Base-by-base conservation (phyloP, 2,888 invertebrate species). In the Autographa gamma region DNA sequence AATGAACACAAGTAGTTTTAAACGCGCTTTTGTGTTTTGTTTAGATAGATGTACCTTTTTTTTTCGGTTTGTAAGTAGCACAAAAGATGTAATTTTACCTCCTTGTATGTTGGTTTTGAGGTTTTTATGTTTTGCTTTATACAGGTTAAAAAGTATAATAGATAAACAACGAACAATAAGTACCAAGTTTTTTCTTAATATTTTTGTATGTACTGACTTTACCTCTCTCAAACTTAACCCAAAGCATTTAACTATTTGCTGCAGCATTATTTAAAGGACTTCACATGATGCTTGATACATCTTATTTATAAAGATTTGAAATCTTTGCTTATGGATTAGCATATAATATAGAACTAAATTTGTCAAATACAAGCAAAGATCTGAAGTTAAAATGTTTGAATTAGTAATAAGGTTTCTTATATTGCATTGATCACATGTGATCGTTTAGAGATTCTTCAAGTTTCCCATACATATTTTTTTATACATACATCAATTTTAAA, bases 1-100 rank as follows among this genome's bases (percentile, higher is more conserved):
- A 77, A 41, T 80, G 84, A 80, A 85, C 79, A 86, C 87, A 88
- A 88, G 88, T 87, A 89, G 77, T 83, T 85, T 83, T 78, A 76
- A 82, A 83, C 73, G 72, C 74, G 79, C 81, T 84, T 84, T 88
- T 90, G 86, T 89, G 75, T 84, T 65, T 74, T 80, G 68, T 83
- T 82, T 79, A 78, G 83, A 83, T 86, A 71, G 71, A 64, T 72
- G 78, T 79, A 77, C 77, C 69, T 58, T 32, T 72, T 81, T 75
- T 74, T 80, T 74, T 66, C 31, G 31, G 31, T 16, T 19, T 9
- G 16, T 31, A 25, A 63, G 43, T 60, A 59, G 63, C 60, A 79
- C 63, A 82, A 82, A 67, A 61, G 73, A 75, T 62, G 74, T 69
- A 76, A 82, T 80, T 76, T 74, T 69, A 81, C n/a, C 73, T 70